Conservation (phyloP, 2,888 invertebrate genomes). For the Cryptus viduatorius region DNA sequence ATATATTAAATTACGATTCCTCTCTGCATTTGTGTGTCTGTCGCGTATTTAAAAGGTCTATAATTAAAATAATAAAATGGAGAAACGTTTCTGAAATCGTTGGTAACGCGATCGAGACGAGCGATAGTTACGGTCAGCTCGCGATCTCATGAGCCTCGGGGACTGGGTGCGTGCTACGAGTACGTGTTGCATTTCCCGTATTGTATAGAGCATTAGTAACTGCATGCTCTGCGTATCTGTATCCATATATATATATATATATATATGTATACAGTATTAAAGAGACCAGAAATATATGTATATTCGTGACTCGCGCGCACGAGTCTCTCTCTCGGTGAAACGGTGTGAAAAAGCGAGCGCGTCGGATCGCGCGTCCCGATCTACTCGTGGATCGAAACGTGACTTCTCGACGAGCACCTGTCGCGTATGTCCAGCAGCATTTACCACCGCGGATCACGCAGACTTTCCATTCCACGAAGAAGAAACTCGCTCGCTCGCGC, state of each 20-base stretch:
- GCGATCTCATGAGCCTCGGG: constrained; percentile 19
- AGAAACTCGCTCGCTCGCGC: constrained; percentile 62
- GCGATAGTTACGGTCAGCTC: constrained; percentile 62
- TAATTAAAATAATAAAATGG: constrained; percentile 63
- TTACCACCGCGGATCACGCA: constrained; percentile 43
- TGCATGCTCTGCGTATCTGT: constrained; percentile 1
- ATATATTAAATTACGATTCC: constrained; percentile 44
- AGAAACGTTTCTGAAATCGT: constrained; percentile 47
- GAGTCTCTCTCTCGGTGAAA: constrained; percentile 33
- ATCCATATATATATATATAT: not conserved
- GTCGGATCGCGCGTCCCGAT: constrained; percentile 69
- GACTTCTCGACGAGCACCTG: constrained; percentile 69
- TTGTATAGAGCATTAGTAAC: constrained; percentile 31
- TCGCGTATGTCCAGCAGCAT: constrained; percentile 45
- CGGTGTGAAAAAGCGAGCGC: constrained; percentile 72
- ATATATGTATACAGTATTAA: constrained; percentile 37
- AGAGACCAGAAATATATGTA: constrained; percentile 56
- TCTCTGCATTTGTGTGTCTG: constrained; percentile 30
- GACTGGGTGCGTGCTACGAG: constrained; percentile 46
- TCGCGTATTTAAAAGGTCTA: constrained; percentile 24
- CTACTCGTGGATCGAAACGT: constrained; percentile 68
- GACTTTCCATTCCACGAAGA: constrained; percentile 64
- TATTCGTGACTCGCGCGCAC: constrained; percentile 69
- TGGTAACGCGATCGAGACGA: constrained; percentile 59
- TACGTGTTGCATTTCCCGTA: constrained; percentile 61